Base-by-base conservation (phyloP, 2,888 invertebrate genomes). In the Megastigmus dorsalis region DNA sequence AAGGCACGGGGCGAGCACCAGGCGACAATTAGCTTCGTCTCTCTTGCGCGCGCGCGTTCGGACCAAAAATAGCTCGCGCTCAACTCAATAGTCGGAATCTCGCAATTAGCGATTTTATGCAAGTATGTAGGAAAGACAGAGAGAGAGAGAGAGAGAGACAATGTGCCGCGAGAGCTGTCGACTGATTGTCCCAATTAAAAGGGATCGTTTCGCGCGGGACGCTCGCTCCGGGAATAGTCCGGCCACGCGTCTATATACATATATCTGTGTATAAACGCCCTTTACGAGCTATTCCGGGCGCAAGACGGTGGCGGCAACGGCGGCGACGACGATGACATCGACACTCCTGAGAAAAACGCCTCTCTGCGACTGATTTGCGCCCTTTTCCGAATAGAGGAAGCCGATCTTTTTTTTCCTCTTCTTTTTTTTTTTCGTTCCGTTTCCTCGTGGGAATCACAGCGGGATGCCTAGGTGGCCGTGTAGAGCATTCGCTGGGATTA, bases 1-100 rank as follows among this genome's bases (percentile, higher is more conserved):
- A 20, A 57, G 57, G 41, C 59, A 59, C 59, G 59, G 26, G 59
- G 60, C 60, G 45, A 45, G 41, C 59, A 59, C 59, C 41, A 23
- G 59, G 60, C 60, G 45, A 45, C 45, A 62, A 50, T 63, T 63
- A 63, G 36, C 36, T n/a, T n/a, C 50, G 4, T 15, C 9, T 9
- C 15, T 15, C 28, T n/a, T 20, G 38, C 18, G 18, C 38, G 38
- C n/a, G n/a, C n/a, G n/a, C n/a, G n/a, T n/a, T n/a, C n/a, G n/a
- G n/a, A n/a, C 66, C 26, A 13, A 55, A 67, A 67, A 55, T 67
- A 67, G 26, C 50, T 13, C 36, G 23, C 45, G 41, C n/a, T n/a
- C n/a, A n/a, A n/a, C 41, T 43, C 41, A 38, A 65, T 66, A 54
- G 54, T n/a, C 54, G 54, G 66, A 43, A 54, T 54, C 41, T 23